Base-by-base conservation (phyloP, 2,888 invertebrate genomes). In the Ormyrus labotus region DNA sequence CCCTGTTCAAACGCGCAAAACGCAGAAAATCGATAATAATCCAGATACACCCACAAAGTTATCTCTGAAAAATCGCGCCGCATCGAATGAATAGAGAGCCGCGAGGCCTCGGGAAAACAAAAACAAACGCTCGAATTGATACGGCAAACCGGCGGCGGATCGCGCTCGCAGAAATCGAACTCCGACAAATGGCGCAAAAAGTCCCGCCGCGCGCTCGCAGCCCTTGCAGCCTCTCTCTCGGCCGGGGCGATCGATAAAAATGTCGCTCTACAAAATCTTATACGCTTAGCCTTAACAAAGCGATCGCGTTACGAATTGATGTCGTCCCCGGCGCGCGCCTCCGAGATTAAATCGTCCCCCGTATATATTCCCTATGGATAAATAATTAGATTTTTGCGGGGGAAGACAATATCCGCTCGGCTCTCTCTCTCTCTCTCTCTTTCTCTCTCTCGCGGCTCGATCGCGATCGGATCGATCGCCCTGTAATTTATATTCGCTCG, bases 401-500 rank as follows among this genome's bases (percentile, higher is more conserved):
- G 19, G 48, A 19, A 71, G 75, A 72, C 72, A 80, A 77, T 77
- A 70, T 74, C 70, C 47, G 9, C 13, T 63, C 60, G 19, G 53
- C 34, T 34, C 34, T 34, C 34, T 34, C 34, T 34, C 34, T 3
- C 34, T 34, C 34, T 34, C 34, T 34, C 34, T 2, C 34, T 34
- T 2, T 34, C 34, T 34, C 34, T 34, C 55, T 13, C 19, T 51
- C 11, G 34, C 6, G 34, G 53, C 34, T 53, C 75, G 67, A 71
- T 81, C 82, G 80, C 83, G 83, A 84, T 82, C 68, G 81, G 82
- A 84, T 84, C 84, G 85, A 85, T 84, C 34, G 83, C 82, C 34
- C 34, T 71, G 83, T 84, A 84, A 85, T 84, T 85, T 84, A 85
- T 84, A 84, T 83, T 82, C 81, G 80, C 75, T 83, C 77, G 82